Percentiles rank a stretch among this genome's conserved stretches.
phyloP scores from a whole-genome alignment of 2,888 invertebrate species.

The Eupsilia transversa region DNA sequence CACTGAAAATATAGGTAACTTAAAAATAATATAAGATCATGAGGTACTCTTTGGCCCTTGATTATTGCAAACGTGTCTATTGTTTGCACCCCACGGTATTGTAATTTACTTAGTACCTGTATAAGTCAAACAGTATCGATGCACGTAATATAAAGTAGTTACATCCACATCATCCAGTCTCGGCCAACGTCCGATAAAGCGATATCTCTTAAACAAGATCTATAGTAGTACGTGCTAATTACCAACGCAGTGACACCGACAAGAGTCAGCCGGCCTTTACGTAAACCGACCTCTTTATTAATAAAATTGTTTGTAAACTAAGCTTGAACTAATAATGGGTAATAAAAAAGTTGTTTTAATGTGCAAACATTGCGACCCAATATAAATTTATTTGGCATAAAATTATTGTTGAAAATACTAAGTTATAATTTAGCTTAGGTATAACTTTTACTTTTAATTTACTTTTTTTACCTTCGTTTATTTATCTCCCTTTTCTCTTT shows the following conservation, averaged over 20 bases:
- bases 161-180: slow-evolving; percentile 9
- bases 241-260: slow-evolving; percentile 45
- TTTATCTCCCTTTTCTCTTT: background rate
- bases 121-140: slow-evolving; percentile 17
- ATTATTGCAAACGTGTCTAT: background rate
- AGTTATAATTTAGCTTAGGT: background rate
- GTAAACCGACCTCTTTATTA: slow-evolving; percentile 32
- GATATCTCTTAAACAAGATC: slow-evolving; percentile 46
- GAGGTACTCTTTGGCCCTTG: background rate
- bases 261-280: slow-evolving; percentile 17
- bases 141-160: slow-evolving; percentile 15
- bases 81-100: background rate
- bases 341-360: slow-evolving; percentile 36
- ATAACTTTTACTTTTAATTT: too few species aligned
- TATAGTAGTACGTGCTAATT: slow-evolving; percentile 55
- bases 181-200: slow-evolving; percentile 29
- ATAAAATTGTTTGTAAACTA: slow-evolving; percentile 42
- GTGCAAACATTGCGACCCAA: background rate
- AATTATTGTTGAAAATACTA: background rate
- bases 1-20: background rate
- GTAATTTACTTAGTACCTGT: background rate
- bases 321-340: slow-evolving; percentile 50
- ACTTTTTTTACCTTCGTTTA: too few species aligned
- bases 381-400: background rate
- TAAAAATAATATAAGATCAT: background rate